A percentile compares a stretch with the other conserved stretches of the same genome.
These are phyloP conservation scores for Aplodontia rufa DNA, from an alignment of 2,113 vertebrate species.

Conservation along the genomic window DNA sequence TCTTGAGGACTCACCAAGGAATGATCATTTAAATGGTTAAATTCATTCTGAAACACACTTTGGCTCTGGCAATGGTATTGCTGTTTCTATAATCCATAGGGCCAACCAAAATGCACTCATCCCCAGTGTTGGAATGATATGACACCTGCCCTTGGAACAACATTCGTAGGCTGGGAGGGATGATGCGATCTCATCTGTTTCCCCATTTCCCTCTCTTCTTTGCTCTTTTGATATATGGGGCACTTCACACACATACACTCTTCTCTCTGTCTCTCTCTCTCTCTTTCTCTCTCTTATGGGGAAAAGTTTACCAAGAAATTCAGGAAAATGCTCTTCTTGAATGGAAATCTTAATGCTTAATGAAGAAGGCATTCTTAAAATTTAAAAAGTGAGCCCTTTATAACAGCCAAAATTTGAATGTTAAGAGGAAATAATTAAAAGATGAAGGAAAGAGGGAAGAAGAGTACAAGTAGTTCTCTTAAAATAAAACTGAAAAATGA, in stretches of 20 bases:
- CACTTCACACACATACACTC: background rate
- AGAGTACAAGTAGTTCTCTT: background rate
- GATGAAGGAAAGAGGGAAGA: background rate
- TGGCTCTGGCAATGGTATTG: background rate
- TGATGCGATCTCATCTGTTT: background rate
- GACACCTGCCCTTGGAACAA: background rate
- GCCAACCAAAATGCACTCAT: background rate
- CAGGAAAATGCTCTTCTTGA: background rate
- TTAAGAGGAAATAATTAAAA: conserved; percentile 1
- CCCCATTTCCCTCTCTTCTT: background rate
- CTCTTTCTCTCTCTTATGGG: too few species aligned
- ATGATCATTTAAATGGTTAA: background rate
- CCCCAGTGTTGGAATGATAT: background rate
- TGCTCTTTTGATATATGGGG: background rate
- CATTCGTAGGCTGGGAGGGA: background rate
- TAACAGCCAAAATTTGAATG: conserved; percentile 13
- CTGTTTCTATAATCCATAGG: background rate
- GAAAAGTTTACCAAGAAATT: background rate
- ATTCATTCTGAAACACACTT: background rate
- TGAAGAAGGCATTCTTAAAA: conserved; percentile 19
- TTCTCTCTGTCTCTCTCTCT: too few species aligned
- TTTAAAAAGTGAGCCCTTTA: conserved; percentile 50
- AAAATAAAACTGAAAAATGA: background rate
- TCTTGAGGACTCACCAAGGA: background rate
- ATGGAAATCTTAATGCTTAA: conserved; percentile 35